These are phyloP conservation scores for Ommatoiulus sabulosus DNA, from an alignment of 2,888 invertebrate genomes.

Conservation along the genomic window DNA sequence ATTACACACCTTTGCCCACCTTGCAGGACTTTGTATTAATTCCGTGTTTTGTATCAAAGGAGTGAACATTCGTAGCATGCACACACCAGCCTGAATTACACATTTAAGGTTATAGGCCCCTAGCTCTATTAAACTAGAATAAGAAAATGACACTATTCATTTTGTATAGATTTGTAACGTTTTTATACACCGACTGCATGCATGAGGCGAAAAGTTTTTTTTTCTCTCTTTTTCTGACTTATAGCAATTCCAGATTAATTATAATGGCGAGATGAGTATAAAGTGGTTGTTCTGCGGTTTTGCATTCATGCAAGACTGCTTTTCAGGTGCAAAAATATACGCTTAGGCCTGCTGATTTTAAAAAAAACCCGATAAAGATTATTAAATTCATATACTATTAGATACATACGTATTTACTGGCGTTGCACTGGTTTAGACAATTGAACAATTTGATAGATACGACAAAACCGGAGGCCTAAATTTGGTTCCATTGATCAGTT, in stretches of 20 bases:
- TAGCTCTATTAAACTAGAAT: conserved; percentile 38
- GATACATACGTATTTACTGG: too few species aligned
- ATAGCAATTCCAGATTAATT: not conserved
- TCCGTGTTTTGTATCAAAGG: conserved; percentile 45
- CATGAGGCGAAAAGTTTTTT: conserved; percentile 17
- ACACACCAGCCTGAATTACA: conserved; percentile 32
- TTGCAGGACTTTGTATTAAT: conserved; percentile 47
- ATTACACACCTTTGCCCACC: conserved; percentile 23
- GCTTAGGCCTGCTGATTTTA: not conserved
- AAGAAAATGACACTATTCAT: conserved; percentile 11
- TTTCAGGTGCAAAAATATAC: conserved; percentile 42
- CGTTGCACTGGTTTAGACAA: too few species aligned
- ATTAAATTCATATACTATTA: not conserved
- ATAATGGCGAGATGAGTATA: not conserved
- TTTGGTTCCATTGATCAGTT: too few species aligned
- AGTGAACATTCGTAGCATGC: conserved; percentile 48
- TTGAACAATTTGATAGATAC: too few species aligned
- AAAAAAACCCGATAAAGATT: not conserved
- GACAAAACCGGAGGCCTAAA: too few species aligned
- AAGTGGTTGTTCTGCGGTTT: not conserved
- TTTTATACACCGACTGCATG: not conserved
- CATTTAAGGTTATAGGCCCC: conserved; percentile 48
- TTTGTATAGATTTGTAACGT: not conserved
- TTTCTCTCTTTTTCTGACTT: conserved; percentile 1
- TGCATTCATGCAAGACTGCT: conserved; percentile 2